Conservation (phyloP, 2,113 vertebrate genomes). For the Calypte anna region DNA sequence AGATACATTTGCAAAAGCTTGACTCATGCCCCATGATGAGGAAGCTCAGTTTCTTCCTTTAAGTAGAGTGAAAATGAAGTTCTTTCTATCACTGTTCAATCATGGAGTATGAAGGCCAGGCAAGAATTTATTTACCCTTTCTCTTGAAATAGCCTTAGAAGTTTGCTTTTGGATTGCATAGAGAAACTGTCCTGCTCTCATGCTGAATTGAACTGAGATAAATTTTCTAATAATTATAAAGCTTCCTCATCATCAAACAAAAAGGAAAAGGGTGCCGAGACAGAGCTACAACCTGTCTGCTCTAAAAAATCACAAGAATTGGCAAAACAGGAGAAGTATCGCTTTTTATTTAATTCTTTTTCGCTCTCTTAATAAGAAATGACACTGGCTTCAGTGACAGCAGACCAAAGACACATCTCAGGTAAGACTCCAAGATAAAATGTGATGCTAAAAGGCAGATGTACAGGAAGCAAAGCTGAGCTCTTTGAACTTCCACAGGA, state of each 20-base stretch:
- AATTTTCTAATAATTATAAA: not conserved
- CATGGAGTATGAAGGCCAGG: not conserved
- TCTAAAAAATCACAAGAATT: not conserved
- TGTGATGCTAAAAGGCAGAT: not conserved
- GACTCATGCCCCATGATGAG: not conserved
- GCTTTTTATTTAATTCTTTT: not conserved
- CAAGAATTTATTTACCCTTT: not conserved
- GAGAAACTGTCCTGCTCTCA: not conserved
- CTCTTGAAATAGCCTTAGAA: too few species aligned
- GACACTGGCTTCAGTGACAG: not conserved
- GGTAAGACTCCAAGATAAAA: not conserved
- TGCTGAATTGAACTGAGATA: not conserved
- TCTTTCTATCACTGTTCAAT: not conserved
- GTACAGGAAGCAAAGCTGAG: not conserved
- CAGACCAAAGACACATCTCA: not conserved
- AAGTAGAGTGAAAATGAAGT: not conserved
- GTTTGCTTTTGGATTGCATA: not conserved
- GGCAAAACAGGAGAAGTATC: not conserved
- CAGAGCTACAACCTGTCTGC: not conserved
- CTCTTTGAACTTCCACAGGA: not conserved
- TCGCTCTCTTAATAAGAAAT: not conserved
- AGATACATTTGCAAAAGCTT: not conserved
- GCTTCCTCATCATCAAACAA: not conserved
- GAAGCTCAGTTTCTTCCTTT: not conserved
- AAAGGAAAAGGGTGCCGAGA: not conserved